Conservation (phyloP, 1,140 invertebrate genomes). For the Wasmannia auropunctata region DNA sequence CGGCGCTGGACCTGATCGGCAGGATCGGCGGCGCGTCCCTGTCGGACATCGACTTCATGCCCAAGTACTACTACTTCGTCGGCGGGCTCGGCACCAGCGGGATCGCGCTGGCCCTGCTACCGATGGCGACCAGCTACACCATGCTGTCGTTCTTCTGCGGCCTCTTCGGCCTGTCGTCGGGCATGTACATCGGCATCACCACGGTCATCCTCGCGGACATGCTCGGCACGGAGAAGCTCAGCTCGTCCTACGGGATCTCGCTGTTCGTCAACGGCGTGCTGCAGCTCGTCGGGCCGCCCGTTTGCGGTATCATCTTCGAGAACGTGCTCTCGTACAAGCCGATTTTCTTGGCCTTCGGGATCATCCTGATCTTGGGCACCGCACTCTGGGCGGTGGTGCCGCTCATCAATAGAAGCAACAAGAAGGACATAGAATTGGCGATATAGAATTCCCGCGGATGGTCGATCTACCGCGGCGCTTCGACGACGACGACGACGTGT, state of each 20-base stretch:
- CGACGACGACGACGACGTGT: too few relatives aligned
- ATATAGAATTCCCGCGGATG: slow-evolving; percentile 33
- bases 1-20: slow-evolving; percentile 91
- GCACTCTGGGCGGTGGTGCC: slow-evolving; percentile 90
- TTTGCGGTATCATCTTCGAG: slow-evolving; percentile 90
- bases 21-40: slow-evolving; percentile 92
- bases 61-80: slow-evolving; percentile 93
- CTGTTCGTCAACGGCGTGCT: slow-evolving; percentile 92
- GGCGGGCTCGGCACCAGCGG: slow-evolving; percentile 91
- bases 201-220: slow-evolving; percentile 93
- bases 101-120: slow-evolving; percentile 89
- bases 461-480: not conserved
- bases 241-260: slow-evolving; percentile 93
- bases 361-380: slow-evolving; percentile 89
- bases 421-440: slow-evolving; percentile 75
- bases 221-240: slow-evolving; percentile 91
- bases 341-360: slow-evolving; percentile 89
- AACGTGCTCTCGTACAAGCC: slow-evolving; percentile 88
- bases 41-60: slow-evolving; percentile 90
- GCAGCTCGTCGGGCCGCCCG: slow-evolving; percentile 91
- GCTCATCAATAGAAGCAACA: slow-evolving; percentile 86
- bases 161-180: slow-evolving; percentile 91
- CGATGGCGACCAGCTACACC: slow-evolving; percentile 86
- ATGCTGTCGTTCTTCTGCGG: slow-evolving; percentile 89
- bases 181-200: slow-evolving; percentile 93